A percentile compares a stretch with the other conserved stretches of the same genome.
Evolutionary conservation across 2,797 vertebrate species (phyloP).

Genomic region (Tadarida brasiliensis): DNA sequence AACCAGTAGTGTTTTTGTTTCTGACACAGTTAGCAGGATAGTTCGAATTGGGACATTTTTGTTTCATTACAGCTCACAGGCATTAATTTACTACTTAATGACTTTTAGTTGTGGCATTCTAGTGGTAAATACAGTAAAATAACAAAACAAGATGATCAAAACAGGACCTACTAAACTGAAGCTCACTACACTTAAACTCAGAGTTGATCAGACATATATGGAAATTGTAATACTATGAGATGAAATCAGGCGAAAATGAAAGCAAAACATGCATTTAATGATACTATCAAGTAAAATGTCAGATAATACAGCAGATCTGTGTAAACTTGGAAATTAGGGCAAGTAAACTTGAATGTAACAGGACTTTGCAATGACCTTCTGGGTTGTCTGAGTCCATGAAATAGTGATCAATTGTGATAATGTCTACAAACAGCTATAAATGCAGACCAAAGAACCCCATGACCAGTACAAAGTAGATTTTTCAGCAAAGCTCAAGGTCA

Average conservation of each 20-base stretch:
- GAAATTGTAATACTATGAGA: not conserved
- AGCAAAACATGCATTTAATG: not conserved
- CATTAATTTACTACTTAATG: slow-evolving; percentile 10
- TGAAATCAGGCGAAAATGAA: slow-evolving; percentile 19
- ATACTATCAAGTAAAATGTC: not conserved
- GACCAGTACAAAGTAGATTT: not conserved
- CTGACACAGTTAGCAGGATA: not conserved
- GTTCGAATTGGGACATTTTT: not conserved
- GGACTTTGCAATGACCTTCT: slow-evolving; percentile 7
- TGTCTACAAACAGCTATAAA: not conserved
- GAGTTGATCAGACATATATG: slow-evolving; percentile 37
- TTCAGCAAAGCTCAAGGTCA: slow-evolving; percentile 44
- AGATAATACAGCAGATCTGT: not conserved
- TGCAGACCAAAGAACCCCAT: not conserved
- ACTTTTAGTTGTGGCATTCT: not conserved
- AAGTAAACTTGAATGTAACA: not conserved
- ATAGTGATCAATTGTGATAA: not conserved
- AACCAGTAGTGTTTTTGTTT: slow-evolving; percentile 12
- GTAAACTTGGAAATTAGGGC: slow-evolving; percentile 2
- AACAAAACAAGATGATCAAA: slow-evolving; percentile 32
- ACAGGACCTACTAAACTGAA: slow-evolving; percentile 5
- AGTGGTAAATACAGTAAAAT: not conserved
- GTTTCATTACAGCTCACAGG: not conserved
- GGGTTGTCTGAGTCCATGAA: not conserved
- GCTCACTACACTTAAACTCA: not conserved